A percentile compares a stretch with the other conserved stretches of the same genome.
These are phyloP conservation scores for Leptura quadrifasciata DNA, from an alignment of 2,888 invertebrate genomes.

Conservation along the genomic window DNA sequence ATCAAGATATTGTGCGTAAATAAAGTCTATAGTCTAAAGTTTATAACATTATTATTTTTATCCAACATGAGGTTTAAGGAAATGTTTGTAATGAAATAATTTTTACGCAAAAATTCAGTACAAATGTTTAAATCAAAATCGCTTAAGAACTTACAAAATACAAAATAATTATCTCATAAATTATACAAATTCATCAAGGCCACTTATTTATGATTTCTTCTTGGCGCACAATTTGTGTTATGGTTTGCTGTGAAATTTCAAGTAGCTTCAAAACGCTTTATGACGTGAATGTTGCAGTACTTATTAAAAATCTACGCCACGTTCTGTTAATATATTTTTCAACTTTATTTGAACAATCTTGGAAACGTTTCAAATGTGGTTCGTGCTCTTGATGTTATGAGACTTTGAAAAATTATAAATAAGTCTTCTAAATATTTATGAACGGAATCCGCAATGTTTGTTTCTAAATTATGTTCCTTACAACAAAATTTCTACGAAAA, in stretches of 20 bases:
- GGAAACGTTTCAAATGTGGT: constrained; percentile 23
- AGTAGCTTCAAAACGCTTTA: constrained; percentile 2
- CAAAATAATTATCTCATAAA: not conserved
- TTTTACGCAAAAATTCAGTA: too few species aligned
- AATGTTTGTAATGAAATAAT: too few species aligned
- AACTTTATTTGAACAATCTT: constrained; percentile 23
- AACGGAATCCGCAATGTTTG: not conserved
- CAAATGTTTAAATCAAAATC: too few species aligned
- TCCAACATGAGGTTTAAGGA: too few species aligned
- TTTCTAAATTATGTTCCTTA: not conserved
- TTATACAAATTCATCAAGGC: not conserved
- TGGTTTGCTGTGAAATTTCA: constrained; percentile 4
- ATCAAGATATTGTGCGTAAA: too few species aligned
- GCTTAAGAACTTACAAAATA: not conserved
- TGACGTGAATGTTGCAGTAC: constrained; percentile 19
- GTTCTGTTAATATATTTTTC: not conserved
- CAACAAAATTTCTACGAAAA: not conserved
- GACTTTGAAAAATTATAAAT: not conserved
- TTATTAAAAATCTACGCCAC: constrained; percentile 23
- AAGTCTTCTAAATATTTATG: not conserved
- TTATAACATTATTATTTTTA: too few species aligned
- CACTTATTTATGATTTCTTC: not conserved
- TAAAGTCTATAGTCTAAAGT: too few species aligned
- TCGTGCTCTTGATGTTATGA: constrained; percentile 10
- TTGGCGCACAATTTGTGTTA: constrained; percentile 1